A percentile compares a stretch with the other conserved stretches of the same genome.
These are phyloP conservation scores for Dermatemys mawii DNA, from an alignment of 2,113 vertebrate genomes.

Conservation along the genomic window DNA sequence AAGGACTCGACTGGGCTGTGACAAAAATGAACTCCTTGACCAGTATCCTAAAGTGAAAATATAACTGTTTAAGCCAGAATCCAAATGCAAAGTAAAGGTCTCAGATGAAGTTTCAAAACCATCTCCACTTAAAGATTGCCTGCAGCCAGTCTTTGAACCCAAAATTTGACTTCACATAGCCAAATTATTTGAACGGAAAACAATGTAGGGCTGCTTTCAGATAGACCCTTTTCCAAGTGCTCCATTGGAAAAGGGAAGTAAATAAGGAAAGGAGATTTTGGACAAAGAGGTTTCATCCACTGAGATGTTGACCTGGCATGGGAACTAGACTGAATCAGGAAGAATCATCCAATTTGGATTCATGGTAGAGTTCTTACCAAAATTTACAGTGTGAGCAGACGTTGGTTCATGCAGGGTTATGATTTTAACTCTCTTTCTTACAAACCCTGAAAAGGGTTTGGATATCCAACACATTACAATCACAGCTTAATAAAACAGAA, in stretches of 20 bases:
- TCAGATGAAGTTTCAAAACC: neutral
- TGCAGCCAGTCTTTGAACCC: neutral
- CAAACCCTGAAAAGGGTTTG: neutral
- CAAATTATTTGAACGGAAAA: neutral
- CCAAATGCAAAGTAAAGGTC: neutral
- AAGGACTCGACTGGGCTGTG: neutral
- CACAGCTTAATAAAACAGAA: neutral
- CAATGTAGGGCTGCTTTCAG: neutral
- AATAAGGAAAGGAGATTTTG: neutral
- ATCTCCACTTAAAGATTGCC: neutral
- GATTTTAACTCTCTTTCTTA: neutral
- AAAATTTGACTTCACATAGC: neutral
- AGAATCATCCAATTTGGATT: neutral
- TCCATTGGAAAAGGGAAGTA: neutral
- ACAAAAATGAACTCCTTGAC: neutral
- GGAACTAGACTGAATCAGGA: neutral
- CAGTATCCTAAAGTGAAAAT: neutral
- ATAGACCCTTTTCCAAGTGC: neutral
- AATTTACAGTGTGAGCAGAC: rapidly evolving
- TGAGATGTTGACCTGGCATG: neutral
- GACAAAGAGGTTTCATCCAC: neutral
- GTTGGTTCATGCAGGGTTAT: neutral
- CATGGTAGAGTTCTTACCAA: neutral
- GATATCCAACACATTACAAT: neutral
- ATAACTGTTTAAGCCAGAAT: neutral